These are phyloP conservation scores for Oscheius sp. DNA, from an alignment of 2,888 invertebrate genomes.

Conservation along the genomic window DNA sequence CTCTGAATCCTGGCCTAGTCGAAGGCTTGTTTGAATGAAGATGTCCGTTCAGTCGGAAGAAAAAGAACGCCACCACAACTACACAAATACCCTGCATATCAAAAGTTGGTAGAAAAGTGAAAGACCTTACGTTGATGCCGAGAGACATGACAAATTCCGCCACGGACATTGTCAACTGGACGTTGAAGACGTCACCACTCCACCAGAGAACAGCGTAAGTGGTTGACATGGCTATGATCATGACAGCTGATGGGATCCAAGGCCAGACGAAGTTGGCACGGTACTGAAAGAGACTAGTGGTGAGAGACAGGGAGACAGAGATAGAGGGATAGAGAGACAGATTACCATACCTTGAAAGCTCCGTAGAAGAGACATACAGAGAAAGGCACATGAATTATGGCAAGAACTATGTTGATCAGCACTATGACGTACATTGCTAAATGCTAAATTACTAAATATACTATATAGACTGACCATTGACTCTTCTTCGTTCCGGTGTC, in stretches of 20 bases:
- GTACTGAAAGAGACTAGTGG: constrained; percentile 59
- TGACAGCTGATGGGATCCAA: constrained; percentile 65
- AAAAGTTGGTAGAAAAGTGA: background rate
- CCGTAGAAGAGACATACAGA: constrained; percentile 64
- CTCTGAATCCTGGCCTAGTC: background rate
- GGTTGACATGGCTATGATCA: constrained; percentile 64
- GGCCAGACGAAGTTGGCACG: constrained; percentile 61
- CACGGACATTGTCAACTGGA: constrained; percentile 68
- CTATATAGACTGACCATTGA: constrained; percentile 59
- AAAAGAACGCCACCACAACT: constrained; percentile 67
- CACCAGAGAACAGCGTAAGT: constrained; percentile 71
- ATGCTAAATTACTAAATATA: constrained; percentile 25
- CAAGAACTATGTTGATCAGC: constrained; percentile 62
- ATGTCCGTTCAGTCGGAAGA: constrained; percentile 63
- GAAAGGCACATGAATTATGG: constrained; percentile 62
- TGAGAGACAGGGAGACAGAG: constrained; percentile 62
- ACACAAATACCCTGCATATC: constrained; percentile 61
- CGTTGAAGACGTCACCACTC: constrained; percentile 72
- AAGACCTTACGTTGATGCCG: constrained; percentile 51
- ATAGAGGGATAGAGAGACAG: background rate
- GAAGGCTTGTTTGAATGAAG: constrained; percentile 60
- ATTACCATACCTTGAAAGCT: constrained; percentile 54
- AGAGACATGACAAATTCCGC: constrained; percentile 70
- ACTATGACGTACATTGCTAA: constrained; percentile 70
- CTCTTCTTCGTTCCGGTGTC: constrained; percentile 67